Base-by-base conservation (phyloP, 2,888 invertebrate species). In the Pseudococcus jackbeardsleyi region DNA sequence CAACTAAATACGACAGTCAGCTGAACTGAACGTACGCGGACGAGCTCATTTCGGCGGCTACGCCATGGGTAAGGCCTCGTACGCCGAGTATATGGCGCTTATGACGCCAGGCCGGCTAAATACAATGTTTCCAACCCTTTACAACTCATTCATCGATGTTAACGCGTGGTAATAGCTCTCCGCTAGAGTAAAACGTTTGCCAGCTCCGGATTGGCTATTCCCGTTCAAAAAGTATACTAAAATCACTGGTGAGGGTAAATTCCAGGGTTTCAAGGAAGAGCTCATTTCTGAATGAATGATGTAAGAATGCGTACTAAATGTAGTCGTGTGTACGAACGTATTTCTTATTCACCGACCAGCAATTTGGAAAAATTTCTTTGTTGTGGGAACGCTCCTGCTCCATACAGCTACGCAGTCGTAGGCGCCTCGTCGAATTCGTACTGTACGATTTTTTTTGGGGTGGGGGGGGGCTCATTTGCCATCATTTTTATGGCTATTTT, bases 1-100 rank as follows among this genome's bases (percentile, higher is more conserved):
- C 87, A 87, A 87, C 87, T 87, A 87, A 87, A 87, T 87, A 87
- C 87, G 87, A 87, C 79, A 87, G 87, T 87, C 87, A 87, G 87
- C 87, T 87, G 87, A 87, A 87, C 50, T 82, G 79, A 87, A 87
- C 87, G 87, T 87, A 87, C 87, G 77, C 50, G 87, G 87, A 79
- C 79, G 87, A 87, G 87, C 19, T 19, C 87, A 87, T 87, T 87
- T 72, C 87, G 87, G 87, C 87, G 39, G 59, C 19, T 59, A 39
- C 79, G 11, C 33, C 15, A 1, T 9, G 33, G 87, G 87, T 11
- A 59, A 11, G 39, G 79, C 17, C n/a, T 17, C 87, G 7, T 87
- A 8, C 22, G 0, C 6, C 0, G 22, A 26, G 4, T 26, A n/a
- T 7, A 26, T 39, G 17, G 39, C 17, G 19, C 8, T 17, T 8